phyloP scores from a whole-genome alignment of 2,797 vertebrate genomes.

The Sitta carolinensis region DNA sequence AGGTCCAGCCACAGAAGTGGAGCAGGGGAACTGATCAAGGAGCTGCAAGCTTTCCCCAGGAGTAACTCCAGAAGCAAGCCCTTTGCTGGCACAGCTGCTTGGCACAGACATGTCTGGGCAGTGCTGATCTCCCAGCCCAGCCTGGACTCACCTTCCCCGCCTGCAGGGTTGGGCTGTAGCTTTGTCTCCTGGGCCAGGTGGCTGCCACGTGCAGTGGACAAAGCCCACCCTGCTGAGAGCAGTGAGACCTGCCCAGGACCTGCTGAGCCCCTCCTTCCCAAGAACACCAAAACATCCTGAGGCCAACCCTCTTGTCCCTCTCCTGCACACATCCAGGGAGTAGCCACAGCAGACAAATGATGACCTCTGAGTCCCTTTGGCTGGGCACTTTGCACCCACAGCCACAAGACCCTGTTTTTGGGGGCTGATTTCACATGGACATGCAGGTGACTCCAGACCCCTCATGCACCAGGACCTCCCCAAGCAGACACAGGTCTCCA shows the following conservation, averaged over 20 bases:
- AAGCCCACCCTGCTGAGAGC: not conserved
- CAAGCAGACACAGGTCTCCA: not conserved
- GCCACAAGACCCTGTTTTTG: not conserved
- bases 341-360: rapidly evolving
- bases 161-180: not conserved
- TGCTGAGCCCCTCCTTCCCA: not conserved
- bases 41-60: not conserved
- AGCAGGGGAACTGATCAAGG: not conserved
- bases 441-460: not conserved
- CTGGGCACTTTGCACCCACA: not conserved
- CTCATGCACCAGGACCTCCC: not conserved
- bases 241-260: not conserved
- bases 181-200: not conserved
- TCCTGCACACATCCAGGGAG: not conserved
- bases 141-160: not conserved
- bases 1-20: not conserved
- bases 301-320: not conserved
- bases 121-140: not conserved
- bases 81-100: not conserved
- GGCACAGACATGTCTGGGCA: not conserved
- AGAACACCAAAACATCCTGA: not conserved
- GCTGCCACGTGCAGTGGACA: not conserved
- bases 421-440: not conserved
- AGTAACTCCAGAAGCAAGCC: not conserved
- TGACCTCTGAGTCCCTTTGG: not conserved